Conservation (phyloP, 2,113 vertebrate genomes). For the Colistium nudipinnis region DNA sequence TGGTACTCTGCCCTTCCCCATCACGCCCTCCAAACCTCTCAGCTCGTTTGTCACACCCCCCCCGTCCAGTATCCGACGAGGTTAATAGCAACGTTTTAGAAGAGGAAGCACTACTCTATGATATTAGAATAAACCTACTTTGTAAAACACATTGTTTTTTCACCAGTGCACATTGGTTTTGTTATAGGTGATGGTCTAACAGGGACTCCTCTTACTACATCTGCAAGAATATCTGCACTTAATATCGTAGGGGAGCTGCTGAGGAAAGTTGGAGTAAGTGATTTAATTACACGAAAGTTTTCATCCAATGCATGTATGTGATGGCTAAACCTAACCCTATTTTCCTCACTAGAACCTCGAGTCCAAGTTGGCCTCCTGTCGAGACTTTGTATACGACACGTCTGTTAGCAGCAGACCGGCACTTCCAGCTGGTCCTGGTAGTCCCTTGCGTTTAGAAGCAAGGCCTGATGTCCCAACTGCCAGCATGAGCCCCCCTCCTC, state of each 20-base stretch:
- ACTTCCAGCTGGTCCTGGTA: slow-evolving; percentile 65
- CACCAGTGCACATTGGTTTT: background rate
- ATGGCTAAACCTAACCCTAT: background rate
- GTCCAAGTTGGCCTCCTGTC: slow-evolving; percentile 96
- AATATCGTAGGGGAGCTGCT: slow-evolving; percentile 97
- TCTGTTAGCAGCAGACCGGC: slow-evolving; percentile 78
- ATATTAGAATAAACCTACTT: background rate
- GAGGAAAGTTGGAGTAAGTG: slow-evolving; percentile 95
- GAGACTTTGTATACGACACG: slow-evolving; percentile 92
- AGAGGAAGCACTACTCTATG: background rate
- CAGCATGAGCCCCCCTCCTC: slow-evolving; percentile 77
- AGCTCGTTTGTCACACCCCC: slow-evolving; percentile 81
- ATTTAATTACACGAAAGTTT: background rate
- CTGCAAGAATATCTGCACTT: slow-evolving; percentile 95
- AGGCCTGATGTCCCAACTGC: slow-evolving; percentile 77
- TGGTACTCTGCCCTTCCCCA: slow-evolving; percentile 75
- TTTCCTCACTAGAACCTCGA: slow-evolving; percentile 88
- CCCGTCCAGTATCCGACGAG: slow-evolving; percentile 79
- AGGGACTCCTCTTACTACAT: slow-evolving; percentile 92
- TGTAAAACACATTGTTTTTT: background rate
- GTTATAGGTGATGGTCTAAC: slow-evolving; percentile 82
- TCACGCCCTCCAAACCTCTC: slow-evolving; percentile 81
- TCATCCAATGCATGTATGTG: background rate
- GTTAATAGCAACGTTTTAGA: slow-evolving; percentile 72
- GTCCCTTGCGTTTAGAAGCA: slow-evolving; percentile 80